Evolutionary conservation across 2,888 invertebrate genomes (phyloP).

Genomic region (Euplexia lucipara): DNA sequence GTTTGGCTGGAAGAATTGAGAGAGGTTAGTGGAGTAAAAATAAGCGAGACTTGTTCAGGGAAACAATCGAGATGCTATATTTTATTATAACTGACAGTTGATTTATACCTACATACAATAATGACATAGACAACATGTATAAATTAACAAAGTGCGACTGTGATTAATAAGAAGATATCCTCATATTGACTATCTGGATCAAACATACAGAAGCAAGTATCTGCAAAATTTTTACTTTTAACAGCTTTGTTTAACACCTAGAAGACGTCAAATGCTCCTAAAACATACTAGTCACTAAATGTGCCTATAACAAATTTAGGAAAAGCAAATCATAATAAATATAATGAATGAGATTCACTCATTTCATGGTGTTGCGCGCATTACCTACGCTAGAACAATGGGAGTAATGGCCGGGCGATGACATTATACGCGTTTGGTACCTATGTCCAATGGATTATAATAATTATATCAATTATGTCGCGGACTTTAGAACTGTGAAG

Average conservation of each 20-base stretch:
- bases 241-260: no score
- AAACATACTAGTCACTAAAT: background rate
- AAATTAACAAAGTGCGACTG: no score
- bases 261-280: background rate
- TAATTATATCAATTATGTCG: constrained; percentile 53
- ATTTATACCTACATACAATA: no score
- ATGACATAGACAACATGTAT: no score
- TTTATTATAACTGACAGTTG: no score
- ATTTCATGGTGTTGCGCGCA: constrained; percentile 43
- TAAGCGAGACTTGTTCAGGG: no score
- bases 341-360: constrained; percentile 42
- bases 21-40: no score
- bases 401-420: constrained; percentile 74
- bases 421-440: constrained; percentile 73
- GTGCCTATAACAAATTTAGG: background rate
- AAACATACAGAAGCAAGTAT: background rate
- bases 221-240: no score
- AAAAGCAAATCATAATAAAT: constrained; percentile 25
- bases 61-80: no score
- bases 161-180: background rate
- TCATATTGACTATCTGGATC: background rate
- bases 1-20: no score
- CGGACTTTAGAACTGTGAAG: constrained; percentile 12
- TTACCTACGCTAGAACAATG: constrained; percentile 71
- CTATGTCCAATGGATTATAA: constrained; percentile 68